A percentile compares a stretch with the other conserved stretches of the same genome.
phyloP scores from a whole-genome alignment of 2,888 invertebrate genomes.

The Dascillus cervinus region DNA sequence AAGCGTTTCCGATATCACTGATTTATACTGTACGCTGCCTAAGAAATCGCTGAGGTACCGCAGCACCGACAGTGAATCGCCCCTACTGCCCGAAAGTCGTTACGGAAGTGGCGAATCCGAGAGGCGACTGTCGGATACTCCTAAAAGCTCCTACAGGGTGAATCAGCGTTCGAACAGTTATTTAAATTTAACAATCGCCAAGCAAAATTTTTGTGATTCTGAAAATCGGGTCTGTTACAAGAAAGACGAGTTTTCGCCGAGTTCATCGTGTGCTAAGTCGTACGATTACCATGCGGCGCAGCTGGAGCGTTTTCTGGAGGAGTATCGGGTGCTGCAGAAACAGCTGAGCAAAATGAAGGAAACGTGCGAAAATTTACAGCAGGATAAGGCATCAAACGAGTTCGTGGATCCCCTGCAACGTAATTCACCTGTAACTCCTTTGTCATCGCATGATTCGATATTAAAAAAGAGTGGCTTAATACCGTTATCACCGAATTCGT shows the following conservation, averaged over 20 bases:
- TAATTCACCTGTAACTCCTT: slow-evolving; percentile 27
- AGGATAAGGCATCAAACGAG: slow-evolving; percentile 20
- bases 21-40: slow-evolving; percentile 61
- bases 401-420: slow-evolving; percentile 43
- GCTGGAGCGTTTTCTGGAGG: slow-evolving; percentile 70
- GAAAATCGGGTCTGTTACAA: slow-evolving; percentile 35
- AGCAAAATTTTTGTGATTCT: slow-evolving; percentile 55
- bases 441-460: too few relatives aligned
- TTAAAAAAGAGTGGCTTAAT: too few relatives aligned
- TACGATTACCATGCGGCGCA: slow-evolving; percentile 76
- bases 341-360: slow-evolving; percentile 75
- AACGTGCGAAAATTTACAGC: slow-evolving; percentile 54
- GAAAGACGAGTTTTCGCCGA: slow-evolving; percentile 20
- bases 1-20: slow-evolving; percentile 35
- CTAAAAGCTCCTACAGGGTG: slow-evolving; percentile 24
- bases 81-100: slow-evolving; percentile 59
- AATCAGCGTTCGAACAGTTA: slow-evolving; percentile 59
- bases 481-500: slow-evolving; percentile 20
- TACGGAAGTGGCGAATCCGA: slow-evolving; percentile 66
- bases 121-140: slow-evolving; percentile 46
- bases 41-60: slow-evolving; percentile 34
- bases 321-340: slow-evolving; percentile 68
- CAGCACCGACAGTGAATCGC: slow-evolving; percentile 64
- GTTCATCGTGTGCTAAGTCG: slow-evolving; percentile 35
- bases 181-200: slow-evolving; percentile 55